Evolutionary conservation across 1,140 invertebrate genomes (phyloP).

Genomic region (Drosophila lacteicornis): DNA sequence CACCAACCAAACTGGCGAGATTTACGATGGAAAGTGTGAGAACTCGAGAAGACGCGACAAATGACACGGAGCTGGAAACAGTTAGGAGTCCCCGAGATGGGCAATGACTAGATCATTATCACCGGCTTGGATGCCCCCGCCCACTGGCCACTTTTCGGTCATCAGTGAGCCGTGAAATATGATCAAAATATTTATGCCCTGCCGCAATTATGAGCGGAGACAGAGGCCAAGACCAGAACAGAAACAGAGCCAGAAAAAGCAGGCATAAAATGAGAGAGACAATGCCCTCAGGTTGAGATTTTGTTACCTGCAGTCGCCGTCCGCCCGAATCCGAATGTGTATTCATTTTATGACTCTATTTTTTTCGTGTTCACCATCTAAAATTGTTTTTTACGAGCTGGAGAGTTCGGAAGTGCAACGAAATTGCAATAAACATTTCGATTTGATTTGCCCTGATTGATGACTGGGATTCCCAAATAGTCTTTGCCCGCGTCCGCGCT

Average conservation of each 20-base stretch:
- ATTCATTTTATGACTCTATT: constrained; percentile 76
- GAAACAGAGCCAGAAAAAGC: constrained; percentile 15
- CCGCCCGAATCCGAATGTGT: constrained; percentile 1
- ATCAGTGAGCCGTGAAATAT: constrained; percentile 77
- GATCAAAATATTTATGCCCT: constrained; percentile 78
- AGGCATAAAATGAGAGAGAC: constrained; percentile 39
- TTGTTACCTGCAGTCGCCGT: constrained; percentile 62
- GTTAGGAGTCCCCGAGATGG: constrained; percentile 30
- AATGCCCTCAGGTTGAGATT: constrained; percentile 66
- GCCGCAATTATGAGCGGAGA: constrained; percentile 68
- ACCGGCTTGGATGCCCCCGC: constrained; percentile 8
- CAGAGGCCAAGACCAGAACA: constrained; percentile 3
- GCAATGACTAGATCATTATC: constrained; percentile 67
- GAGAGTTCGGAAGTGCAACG: constrained; percentile 70
- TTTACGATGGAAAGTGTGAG: constrained; percentile 83
- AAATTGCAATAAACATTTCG: constrained; percentile 60
- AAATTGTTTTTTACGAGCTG: constrained; percentile 64
- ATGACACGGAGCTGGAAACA: constrained; percentile 55
- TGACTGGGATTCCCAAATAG: constrained; percentile 20
- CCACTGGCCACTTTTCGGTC: constrained; percentile 21
- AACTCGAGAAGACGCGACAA: constrained; percentile 65
- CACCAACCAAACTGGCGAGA: constrained; percentile 50
- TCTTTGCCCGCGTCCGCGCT: constrained; percentile 18
- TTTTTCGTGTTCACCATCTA: constrained; percentile 25
- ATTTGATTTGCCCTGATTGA: constrained; percentile 60